Evolutionary conservation across 1,140 invertebrate species (phyloP).

Genomic region (Delia radicum): DNA sequence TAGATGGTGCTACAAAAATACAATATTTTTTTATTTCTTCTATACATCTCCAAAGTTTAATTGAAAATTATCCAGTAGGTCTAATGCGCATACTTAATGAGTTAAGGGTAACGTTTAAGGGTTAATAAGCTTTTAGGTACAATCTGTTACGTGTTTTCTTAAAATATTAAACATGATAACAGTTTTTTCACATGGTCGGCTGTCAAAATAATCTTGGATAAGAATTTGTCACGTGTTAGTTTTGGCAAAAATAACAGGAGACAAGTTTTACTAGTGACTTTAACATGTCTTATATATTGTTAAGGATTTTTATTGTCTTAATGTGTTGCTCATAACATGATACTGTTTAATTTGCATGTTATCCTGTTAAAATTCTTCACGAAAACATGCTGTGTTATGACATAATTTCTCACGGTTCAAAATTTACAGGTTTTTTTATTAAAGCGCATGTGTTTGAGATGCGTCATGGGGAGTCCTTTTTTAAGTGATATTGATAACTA

Average conservation of each 20-base stretch:
- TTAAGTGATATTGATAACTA: no score
- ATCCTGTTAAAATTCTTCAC: background rate
- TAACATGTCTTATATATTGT: background rate
- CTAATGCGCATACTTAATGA: no score
- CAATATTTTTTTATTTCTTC: no score
- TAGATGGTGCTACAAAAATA: no score
- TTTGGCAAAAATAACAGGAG: background rate
- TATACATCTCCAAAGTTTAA: no score
- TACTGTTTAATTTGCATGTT: background rate
- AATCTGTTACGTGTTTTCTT: background rate
- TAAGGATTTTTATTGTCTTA: background rate
- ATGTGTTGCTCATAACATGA: background rate
- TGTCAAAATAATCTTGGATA: background rate
- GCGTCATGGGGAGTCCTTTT: background rate
- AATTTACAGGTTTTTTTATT: background rate
- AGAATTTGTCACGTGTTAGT: background rate
- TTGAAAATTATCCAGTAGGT: no score
- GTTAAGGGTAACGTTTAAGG: no score
- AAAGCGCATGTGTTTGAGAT: background rate
- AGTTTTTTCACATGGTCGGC: background rate
- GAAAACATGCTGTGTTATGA: background rate
- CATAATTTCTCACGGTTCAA: background rate
- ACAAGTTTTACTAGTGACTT: background rate
- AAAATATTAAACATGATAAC: background rate
- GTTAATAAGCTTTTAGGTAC: no score